Evolutionary conservation across 2,888 invertebrate species (phyloP), one percentile per base, ranked within the genome.

Genomic region (Strigamia transsilvanica): DNA sequence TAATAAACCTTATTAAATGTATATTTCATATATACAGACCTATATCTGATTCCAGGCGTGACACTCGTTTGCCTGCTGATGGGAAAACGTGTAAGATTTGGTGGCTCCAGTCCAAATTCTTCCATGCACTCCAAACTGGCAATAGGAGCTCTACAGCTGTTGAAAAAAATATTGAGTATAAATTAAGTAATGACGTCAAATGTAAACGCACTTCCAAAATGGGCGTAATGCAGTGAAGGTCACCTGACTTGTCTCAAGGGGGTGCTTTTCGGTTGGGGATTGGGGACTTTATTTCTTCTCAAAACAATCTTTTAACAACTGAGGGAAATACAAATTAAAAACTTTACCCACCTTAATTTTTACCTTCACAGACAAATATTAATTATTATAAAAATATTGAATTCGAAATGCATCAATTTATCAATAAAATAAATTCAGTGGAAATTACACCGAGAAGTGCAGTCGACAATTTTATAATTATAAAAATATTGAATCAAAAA

Each of bases 71-170:
- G 84, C 32, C 84, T 83, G 82, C 84, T 84, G 21, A 81, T 34
- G 38, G 84, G 82, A n/a, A 83, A 84, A 77, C 83, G 83, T 12
- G 84, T 77, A 79, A 84, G 83, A 83, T 84, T 84, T 46, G 84
- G 82, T 82, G 82, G 80, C 56, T 84, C 84, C 80, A 91, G 93
- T 89, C 94, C 94, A 90, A 95, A 94, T 90, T 95, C 96, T 91
- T 95, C 95, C 95, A 96, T 95, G 90, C 95, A 96, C 91, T 96
- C 95, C 88, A 95, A 91, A 87, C 95, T 95, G 86, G 95, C 95
- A 89, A 95, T 95, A 86, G 95, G 95, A 86, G 95, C 95, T 87
- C 95, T 93, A 91, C 94, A 95, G 92, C 95, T 93, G 46, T 82
- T 83, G 27, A 83, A 82, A 56, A 84, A 77, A 42, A 83, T 38